These are phyloP conservation scores for Meteorus colon DNA, from an alignment of 2,888 invertebrate genomes.

Conservation along the genomic window DNA sequence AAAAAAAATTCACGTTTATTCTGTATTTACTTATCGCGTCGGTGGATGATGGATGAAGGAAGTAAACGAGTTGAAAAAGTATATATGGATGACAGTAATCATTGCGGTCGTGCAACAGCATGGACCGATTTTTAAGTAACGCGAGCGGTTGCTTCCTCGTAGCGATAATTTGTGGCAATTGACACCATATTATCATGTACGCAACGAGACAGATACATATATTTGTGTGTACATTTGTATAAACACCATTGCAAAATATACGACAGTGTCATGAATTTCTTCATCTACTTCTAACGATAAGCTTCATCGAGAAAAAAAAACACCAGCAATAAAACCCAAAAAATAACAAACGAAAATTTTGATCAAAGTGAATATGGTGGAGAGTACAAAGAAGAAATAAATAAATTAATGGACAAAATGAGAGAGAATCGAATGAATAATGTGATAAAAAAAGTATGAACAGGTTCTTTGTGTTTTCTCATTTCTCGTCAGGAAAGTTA, in stretches of 20 bases:
- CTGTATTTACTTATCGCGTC: background rate
- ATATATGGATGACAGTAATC: background rate
- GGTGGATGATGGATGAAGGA: background rate
- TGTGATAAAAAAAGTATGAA: no score
- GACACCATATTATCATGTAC: conserved; percentile 59
- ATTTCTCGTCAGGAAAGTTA: background rate
- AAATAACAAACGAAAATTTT: background rate
- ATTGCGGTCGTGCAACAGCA: background rate
- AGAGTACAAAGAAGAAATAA: background rate
- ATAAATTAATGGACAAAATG: background rate
- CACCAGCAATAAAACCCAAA: background rate
- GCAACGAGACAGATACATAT: conserved; percentile 30
- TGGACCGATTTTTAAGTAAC: conserved; percentile 50
- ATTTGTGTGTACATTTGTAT: conserved; percentile 8
- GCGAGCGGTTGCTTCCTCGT: conserved; percentile 50
- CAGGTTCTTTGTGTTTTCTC: background rate
- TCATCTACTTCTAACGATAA: background rate
- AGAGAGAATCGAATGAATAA: background rate
- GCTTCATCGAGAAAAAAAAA: background rate
- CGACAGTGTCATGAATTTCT: background rate
- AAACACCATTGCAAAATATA: conserved; percentile 17
- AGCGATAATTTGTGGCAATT: conserved; percentile 70
- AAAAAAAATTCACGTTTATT: background rate
- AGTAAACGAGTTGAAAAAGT: background rate
- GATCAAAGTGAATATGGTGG: background rate